phyloP scores from a whole-genome alignment of 1,140 invertebrate species.

The Diorhabda elongata region DNA sequence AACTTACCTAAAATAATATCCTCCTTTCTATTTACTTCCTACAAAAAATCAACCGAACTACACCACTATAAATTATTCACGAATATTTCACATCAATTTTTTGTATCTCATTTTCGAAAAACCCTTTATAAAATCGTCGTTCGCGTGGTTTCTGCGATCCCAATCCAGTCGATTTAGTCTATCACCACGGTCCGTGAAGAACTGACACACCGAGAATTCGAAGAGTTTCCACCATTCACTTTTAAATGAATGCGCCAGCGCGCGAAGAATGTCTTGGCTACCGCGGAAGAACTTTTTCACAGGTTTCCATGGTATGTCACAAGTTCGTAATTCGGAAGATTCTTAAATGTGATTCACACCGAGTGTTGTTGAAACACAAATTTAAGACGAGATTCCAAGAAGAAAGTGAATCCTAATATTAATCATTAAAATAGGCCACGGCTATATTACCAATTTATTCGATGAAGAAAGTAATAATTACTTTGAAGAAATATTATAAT shows the following conservation, averaged over 20 bases:
- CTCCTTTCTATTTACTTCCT: slow-evolving; percentile 4
- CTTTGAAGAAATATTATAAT: too few species aligned
- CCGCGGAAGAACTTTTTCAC: slow-evolving; percentile 10
- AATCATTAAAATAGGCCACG: too few species aligned
- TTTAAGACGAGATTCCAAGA: too few species aligned
- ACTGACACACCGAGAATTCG: slow-evolving; percentile 30
- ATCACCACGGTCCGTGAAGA: slow-evolving; percentile 25
- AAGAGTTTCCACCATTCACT: slow-evolving; percentile 19
- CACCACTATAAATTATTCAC: not conserved
- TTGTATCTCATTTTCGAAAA: slow-evolving; percentile 24
- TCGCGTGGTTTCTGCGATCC: slow-evolving; percentile 12
- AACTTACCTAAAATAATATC: slow-evolving; percentile 9
- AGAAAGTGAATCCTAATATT: too few species aligned
- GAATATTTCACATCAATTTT: slow-evolving; percentile 16
- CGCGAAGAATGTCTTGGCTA: slow-evolving; percentile 14
- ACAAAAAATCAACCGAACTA: too few species aligned
- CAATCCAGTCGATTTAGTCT: slow-evolving; percentile 5
- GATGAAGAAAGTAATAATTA: too few species aligned
- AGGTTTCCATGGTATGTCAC: not conserved
- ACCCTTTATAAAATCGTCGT: slow-evolving; percentile 6
- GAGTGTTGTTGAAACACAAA: too few species aligned
- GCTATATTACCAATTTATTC: too few species aligned
- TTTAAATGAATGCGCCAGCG: slow-evolving; percentile 16
- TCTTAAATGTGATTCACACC: too few species aligned
- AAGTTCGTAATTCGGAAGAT: too few species aligned